phyloP scores from a whole-genome alignment of 2,113 vertebrate species.

The Ifrita kowaldi region DNA sequence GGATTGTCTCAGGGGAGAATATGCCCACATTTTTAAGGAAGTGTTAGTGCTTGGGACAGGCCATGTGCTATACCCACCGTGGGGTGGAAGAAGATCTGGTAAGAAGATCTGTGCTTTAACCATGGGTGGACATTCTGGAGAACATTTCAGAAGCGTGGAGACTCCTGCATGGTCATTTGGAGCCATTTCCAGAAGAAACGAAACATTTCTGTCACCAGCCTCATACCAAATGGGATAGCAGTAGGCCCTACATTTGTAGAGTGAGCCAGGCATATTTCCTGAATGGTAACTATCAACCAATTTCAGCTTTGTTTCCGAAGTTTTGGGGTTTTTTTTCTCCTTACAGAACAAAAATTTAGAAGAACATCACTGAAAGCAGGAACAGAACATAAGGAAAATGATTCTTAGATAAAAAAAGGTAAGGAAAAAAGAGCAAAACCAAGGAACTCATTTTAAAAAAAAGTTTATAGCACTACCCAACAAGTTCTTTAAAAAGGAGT shows the following conservation, averaged over 20 bases:
- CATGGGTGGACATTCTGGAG: background rate
- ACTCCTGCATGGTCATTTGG: background rate
- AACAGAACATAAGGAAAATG: background rate
- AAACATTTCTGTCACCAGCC: background rate
- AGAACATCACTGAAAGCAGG: background rate
- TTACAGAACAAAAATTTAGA: background rate
- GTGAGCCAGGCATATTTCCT: background rate
- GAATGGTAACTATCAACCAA: fast-evolving
- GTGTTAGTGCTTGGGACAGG: background rate
- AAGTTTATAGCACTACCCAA: background rate
- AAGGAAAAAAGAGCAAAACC: background rate
- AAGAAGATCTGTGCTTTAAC: background rate
- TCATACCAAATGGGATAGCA: background rate
- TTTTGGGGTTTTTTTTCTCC: background rate
- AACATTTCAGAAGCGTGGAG: background rate
- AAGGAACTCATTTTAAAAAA: background rate
- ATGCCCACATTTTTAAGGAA: background rate
- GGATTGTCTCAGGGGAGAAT: background rate
- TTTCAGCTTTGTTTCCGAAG: background rate
- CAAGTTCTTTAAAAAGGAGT: background rate
- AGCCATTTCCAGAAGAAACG: background rate
- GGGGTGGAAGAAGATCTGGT: background rate
- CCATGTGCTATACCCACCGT: fast-evolving
- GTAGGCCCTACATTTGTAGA: background rate
- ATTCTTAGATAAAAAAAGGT: background rate